Conservation (phyloP, 2,113 vertebrate species). For the Channa argus region DNA sequence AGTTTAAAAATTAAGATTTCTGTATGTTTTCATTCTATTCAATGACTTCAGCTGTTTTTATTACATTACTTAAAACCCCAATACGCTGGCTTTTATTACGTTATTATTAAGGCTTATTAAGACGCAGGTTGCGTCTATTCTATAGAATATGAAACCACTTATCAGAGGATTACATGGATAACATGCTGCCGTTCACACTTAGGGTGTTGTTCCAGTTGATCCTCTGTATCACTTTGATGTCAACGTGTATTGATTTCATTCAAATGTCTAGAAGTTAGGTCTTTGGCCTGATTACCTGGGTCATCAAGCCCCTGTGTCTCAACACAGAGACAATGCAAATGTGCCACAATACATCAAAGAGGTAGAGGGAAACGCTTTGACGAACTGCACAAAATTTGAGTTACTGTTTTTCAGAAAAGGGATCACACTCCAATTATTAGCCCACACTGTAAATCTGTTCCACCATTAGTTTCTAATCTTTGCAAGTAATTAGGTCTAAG, state of each 20-base stretch:
- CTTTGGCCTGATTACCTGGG: constrained; percentile 69
- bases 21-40: background rate
- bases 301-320: constrained; percentile 35
- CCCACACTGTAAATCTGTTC: background rate
- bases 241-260: constrained; percentile 65
- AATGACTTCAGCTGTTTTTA: background rate
- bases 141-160: constrained; percentile 71
- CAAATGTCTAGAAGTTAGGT: constrained; percentile 36
- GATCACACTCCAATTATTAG: background rate
- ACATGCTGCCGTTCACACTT: constrained; percentile 67
- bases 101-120: background rate
- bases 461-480: constrained; percentile 36
- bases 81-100: background rate
- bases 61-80: background rate
- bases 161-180: constrained; percentile 73
- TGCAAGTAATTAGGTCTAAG: constrained; percentile 55
- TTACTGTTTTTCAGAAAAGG: background rate
- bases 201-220: constrained; percentile 69
- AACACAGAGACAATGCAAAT: constrained; percentile 55
- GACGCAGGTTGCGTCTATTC: constrained; percentile 15
- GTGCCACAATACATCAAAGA: constrained; percentile 66
- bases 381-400: background rate
- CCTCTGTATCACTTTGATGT: constrained; percentile 69
- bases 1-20: background rate
- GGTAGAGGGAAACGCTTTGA: background rate